Percentiles rank a stretch among this genome's conserved stretches.
Conservation (phyloP, 2,797 vertebrate species). For the Spea hammondii region DNA sequence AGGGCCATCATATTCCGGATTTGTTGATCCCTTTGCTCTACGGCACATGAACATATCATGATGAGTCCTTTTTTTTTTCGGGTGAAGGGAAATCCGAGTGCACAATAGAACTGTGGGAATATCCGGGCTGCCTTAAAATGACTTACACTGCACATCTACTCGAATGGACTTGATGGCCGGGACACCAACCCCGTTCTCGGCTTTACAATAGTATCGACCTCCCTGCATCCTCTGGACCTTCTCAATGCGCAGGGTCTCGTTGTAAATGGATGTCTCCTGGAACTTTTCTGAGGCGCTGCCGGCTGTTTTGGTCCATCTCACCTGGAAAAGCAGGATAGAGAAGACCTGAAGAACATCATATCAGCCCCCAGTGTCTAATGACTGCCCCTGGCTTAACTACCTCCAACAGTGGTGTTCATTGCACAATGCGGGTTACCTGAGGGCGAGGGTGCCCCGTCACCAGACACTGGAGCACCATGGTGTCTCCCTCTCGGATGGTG, state of each 20-base stretch:
- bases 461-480: conserved; percentile 87
- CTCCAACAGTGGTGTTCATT: neutral
- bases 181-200: conserved; percentile 96
- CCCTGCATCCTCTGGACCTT: conserved; percentile 91
- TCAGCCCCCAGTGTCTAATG: neutral
- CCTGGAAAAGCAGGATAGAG: conserved; percentile 64
- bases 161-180: conserved; percentile 99
- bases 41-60: neutral
- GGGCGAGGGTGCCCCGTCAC: conserved; percentile 94
- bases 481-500: conserved; percentile 95
- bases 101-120: conserved; percentile 61
- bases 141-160: conserved; percentile 99
- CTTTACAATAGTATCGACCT: conserved; percentile 99
- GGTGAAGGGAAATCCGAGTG: conserved; percentile 1
- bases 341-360: neutral
- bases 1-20: too few species aligned
- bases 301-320: conserved; percentile 96
- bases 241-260: conserved; percentile 91
- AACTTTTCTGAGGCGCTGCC: conserved; percentile 97
- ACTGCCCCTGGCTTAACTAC: neutral
- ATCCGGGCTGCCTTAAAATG: conserved; percentile 52
- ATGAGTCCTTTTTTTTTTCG: conserved; percentile 49
- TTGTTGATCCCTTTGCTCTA: conserved; percentile 51
- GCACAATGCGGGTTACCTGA: conserved; percentile 72
- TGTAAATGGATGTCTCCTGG: conserved; percentile 96